phyloP scores from a whole-genome alignment of 2,113 vertebrate genomes.

The Centropristis striata region DNA sequence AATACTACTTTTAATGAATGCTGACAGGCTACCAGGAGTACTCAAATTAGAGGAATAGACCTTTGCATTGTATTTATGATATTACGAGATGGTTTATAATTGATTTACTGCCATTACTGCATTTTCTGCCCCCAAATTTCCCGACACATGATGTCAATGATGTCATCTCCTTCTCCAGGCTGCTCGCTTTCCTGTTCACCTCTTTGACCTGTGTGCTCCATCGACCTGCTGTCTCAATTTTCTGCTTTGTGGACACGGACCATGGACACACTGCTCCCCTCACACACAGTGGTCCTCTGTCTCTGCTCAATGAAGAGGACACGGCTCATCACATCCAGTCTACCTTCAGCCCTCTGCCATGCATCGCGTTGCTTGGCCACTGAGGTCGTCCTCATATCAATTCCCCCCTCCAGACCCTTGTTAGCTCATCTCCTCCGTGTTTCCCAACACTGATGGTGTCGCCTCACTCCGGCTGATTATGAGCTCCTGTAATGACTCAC shows the following conservation, averaged over 20 bases:
- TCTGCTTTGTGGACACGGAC: constrained; percentile 13
- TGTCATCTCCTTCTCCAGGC: background rate
- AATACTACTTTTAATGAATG: too few species aligned
- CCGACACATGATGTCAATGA: background rate
- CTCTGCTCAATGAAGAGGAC: background rate
- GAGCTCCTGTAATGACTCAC: constrained; percentile 60
- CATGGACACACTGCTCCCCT: too few species aligned
- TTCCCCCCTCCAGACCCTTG: background rate
- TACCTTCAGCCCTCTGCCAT: background rate
- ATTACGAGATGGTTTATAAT: too few species aligned
- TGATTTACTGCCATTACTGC: too few species aligned
- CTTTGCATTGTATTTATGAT: too few species aligned
- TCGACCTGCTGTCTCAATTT: constrained; percentile 14
- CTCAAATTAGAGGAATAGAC: too few species aligned
- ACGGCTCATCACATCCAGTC: constrained; percentile 28
- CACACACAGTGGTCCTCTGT: background rate
- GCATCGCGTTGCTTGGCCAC: background rate
- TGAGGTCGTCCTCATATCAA: background rate
- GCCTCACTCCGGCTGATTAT: constrained; percentile 46
- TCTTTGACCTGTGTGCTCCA: constrained; percentile 12
- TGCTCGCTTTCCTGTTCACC: background rate
- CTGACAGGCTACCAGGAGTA: too few species aligned
- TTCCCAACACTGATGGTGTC: constrained; percentile 36
- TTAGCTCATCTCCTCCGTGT: constrained; percentile 43
- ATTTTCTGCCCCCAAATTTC: background rate